These are phyloP conservation scores for Lates japonicus DNA, from an alignment of 2,797 vertebrate genomes.

Conservation along the genomic window DNA sequence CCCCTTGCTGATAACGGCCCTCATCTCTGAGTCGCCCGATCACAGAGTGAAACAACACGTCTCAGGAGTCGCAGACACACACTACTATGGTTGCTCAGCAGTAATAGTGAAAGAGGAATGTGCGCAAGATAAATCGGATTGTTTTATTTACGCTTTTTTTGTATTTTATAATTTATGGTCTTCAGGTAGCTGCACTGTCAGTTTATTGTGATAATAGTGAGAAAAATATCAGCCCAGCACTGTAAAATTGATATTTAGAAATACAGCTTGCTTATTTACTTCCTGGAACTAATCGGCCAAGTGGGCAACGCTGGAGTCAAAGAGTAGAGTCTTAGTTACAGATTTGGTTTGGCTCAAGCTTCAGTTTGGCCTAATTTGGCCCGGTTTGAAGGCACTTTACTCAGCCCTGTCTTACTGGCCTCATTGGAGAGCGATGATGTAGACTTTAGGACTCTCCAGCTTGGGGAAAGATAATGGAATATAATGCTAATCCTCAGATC, in stretches of 20 bases:
- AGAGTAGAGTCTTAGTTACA: constrained; percentile 68
- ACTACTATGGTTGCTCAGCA: constrained; percentile 43
- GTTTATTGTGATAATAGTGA: constrained; percentile 38
- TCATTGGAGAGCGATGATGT: constrained; percentile 59
- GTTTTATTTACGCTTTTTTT: constrained; percentile 51
- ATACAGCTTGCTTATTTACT: constrained; percentile 61
- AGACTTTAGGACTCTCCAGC: constrained; percentile 79
- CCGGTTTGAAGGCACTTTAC: constrained; percentile 59
- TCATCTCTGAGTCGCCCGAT: constrained; percentile 73
- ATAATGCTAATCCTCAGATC: constrained; percentile 87
- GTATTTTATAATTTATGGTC: constrained; percentile 21
- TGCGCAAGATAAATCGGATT: constrained; percentile 53
- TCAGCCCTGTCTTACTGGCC: constrained; percentile 64
- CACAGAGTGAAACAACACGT: constrained; percentile 83
- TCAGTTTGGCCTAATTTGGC: constrained; percentile 64
- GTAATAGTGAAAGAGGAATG: constrained; percentile 52
- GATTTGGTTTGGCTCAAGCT: constrained; percentile 67
- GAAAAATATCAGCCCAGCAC: constrained; percentile 25
- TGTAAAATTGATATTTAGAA: constrained; percentile 55
- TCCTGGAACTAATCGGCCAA: constrained; percentile 64
- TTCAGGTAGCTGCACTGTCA: constrained; percentile 16
- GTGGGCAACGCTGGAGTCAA: constrained; percentile 63
- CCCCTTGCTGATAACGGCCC: constrained; percentile 85
- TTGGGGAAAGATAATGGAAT: constrained; percentile 87
- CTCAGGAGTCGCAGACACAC: constrained; percentile 70